These are phyloP conservation scores for Macrocentrus cingulum DNA, from an alignment of 1,140 invertebrate genomes.

Conservation along the genomic window DNA sequence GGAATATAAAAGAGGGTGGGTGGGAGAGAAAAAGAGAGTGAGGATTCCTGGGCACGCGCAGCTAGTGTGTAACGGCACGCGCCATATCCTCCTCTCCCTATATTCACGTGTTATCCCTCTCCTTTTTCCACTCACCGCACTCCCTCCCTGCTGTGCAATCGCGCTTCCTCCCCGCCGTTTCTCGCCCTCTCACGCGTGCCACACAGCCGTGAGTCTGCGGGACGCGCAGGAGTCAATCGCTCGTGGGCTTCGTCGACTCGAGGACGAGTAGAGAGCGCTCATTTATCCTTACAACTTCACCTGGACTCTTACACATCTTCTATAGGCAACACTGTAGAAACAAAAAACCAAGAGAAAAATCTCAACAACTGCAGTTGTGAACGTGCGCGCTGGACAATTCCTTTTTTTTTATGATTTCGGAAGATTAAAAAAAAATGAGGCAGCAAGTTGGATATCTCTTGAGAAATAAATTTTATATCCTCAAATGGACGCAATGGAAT, in stretches of 20 bases:
- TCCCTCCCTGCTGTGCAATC: conserved; percentile 34
- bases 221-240: conserved; percentile 55
- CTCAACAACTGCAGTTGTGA: no score
- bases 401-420: no score
- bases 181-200: conserved; percentile 49
- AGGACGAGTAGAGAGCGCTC: no score
- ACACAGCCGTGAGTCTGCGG: conserved; percentile 30
- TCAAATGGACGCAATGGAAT: no score
- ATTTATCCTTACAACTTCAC: no score
- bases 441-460: no score
- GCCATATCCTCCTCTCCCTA: conserved; percentile 45
- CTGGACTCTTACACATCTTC: no score
- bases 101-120: conserved; percentile 21
- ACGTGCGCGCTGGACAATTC: no score
- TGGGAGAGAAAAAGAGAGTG: conserved; percentile 26
- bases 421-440: no score
- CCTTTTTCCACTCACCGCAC: conserved; percentile 25
- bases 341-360: no score
- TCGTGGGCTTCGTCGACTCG: conserved; percentile 52
- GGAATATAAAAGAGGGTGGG: conserved; percentile 11
- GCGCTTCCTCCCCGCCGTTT: conserved; percentile 9
- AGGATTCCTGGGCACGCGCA: conserved; percentile 56
- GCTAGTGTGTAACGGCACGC: conserved; percentile 55
- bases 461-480: no score
- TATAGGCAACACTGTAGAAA: no score